Conservation (phyloP, 2,113 vertebrate species). For the Passer montanus region DNA sequence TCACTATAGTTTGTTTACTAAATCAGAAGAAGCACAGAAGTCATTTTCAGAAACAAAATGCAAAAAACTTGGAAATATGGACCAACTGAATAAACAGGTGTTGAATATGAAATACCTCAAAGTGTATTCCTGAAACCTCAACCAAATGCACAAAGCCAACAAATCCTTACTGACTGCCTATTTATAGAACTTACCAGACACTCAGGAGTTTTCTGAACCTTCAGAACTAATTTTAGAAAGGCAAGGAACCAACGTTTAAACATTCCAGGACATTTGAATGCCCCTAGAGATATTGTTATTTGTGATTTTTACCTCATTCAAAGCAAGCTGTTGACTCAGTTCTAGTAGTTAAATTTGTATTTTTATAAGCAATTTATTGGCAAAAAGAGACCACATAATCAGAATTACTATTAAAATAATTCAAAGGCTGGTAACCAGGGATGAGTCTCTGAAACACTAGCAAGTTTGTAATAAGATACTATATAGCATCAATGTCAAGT, state of each 20-base stretch:
- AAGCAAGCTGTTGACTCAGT: not conserved
- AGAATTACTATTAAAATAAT: not conserved
- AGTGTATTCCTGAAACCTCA: not conserved
- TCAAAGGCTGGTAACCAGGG: not conserved
- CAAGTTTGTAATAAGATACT: not conserved
- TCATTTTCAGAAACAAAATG: not conserved
- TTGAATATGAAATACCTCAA: not conserved
- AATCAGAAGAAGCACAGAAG: not conserved
- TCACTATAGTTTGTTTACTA: not conserved
- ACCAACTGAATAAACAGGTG: not conserved
- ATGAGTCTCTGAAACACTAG: not conserved
- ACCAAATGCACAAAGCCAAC: not conserved
- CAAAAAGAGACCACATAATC: not conserved
- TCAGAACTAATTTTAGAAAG: not conserved
- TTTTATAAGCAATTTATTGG: not conserved
- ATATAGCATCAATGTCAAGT: accelerated
- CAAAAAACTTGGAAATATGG: not conserved
- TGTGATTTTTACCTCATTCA: not conserved
- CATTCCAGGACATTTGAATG: not conserved
- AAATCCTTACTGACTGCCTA: not conserved
- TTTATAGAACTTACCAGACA: not conserved
- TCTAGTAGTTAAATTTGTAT: not conserved
- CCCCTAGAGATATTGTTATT: not conserved
- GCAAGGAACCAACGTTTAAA: not conserved
- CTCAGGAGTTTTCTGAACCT: not conserved